A percentile compares a stretch with the other conserved stretches of the same genome.
These are phyloP conservation scores for human (Homo sapiens) DNA, from an alignment of 2,113 vertebrate species.

Conservation along the genomic window GRCh38 chr3:72819001-72819500, in stretches of 20 bases:
- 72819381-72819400: not conserved
- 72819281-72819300: not conserved
- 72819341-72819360: not conserved
- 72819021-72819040: not conserved
- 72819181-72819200: not conserved
- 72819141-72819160: not conserved
- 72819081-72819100: not conserved
- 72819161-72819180: not conserved
- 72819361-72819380: not conserved
- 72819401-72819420: not conserved
- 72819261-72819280: not conserved
- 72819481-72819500: not conserved
- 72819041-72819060: not conserved
- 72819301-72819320: slow-evolving; percentile 5
- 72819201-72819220: not conserved
- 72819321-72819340: not conserved
- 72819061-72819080: not conserved
- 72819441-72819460: not conserved
- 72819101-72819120: not conserved
- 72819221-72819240: not conserved
- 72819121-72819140: not conserved
- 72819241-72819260: not conserved
- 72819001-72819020: not conserved
- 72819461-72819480: not conserved
- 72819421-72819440: not conserved